Base-by-base conservation (phyloP, 2,888 invertebrate genomes). In the Amblyjoppa fuscipennis region DNA sequence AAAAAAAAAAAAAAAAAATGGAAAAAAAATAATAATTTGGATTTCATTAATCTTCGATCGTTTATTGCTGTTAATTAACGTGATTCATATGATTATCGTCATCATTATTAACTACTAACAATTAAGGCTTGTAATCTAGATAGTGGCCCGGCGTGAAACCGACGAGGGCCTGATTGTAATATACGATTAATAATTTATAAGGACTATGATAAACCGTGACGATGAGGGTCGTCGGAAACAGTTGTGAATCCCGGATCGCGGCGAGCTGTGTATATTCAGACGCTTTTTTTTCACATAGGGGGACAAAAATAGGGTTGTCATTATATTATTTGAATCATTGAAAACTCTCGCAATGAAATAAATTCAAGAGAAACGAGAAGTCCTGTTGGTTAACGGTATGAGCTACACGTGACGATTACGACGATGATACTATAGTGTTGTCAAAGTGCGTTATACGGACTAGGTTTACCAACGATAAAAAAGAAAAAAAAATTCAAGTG, bases 61-160 rank as follows among this genome's bases (percentile, higher is more conserved):
- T 90, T 89, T 87, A 85, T 85, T 80, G 85, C 79, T 83, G 84
- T 81, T 86, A 56, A 85, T 84, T 83, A 84, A 79, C 85, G 83
- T 73, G 73, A 83, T 86, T 83, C 41, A 89, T 89, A 89, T 87
- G 74, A 80, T 90, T 89, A 88, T 89, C 84, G 87, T 90, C 84
- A 84, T 89, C 88, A 90, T 89, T 85, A 89, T 88, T 89, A 78
- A 87, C 86, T 87, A 86, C 82, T 85, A 87, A 87, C 79, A 74
- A 81, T 73, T 90, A 91, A 90, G 89, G 89, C 89, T 91, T 90
- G 85, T 90, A 88, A 88, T 88, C 80, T 91, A 89, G 87, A 89
- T 88, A 87, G 85, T 82, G 86, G 85, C 82, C 61, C 87, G 68
- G 73, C 76, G 78, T 75, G 69, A 69, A 13, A 51, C 25, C 49